These are phyloP conservation scores for Colletes collaris DNA, from an alignment of 2,888 invertebrate genomes.

Conservation along the genomic window DNA sequence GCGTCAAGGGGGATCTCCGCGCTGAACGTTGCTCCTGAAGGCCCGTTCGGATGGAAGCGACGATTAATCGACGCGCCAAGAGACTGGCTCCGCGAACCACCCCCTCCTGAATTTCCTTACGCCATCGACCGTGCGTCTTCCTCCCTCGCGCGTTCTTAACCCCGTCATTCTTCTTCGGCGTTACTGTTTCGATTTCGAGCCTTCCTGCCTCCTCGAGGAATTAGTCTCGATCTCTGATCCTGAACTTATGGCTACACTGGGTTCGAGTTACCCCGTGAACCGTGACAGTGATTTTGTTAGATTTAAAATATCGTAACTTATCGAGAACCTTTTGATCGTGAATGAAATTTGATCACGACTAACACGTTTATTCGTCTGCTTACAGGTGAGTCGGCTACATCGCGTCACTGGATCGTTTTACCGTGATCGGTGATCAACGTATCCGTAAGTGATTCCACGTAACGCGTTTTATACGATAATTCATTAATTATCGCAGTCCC, in stretches of 20 bases:
- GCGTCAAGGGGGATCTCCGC: slow-evolving; percentile 65
- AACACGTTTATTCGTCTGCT: slow-evolving; percentile 21
- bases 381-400: slow-evolving; percentile 36
- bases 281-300: too few relatives aligned
- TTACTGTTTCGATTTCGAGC: slow-evolving; percentile 23
- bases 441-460: slow-evolving; percentile 41
- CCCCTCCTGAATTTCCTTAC: slow-evolving; percentile 28
- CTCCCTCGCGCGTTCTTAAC: background rate
- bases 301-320: too few relatives aligned
- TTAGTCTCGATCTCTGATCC: background rate
- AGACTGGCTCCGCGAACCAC: slow-evolving; percentile 13
- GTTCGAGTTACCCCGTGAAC: too few relatives aligned
- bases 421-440: slow-evolving; percentile 2
- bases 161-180: slow-evolving; percentile 46
- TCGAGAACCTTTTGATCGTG: background rate
- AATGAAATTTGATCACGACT: background rate
- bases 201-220: background rate
- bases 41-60: slow-evolving; percentile 50
- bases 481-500: slow-evolving; percentile 31
- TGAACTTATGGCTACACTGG: background rate
- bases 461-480: slow-evolving; percentile 15
- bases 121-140: slow-evolving; percentile 27
- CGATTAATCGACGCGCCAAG: slow-evolving; percentile 68
- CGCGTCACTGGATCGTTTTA: background rate
- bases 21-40: slow-evolving; percentile 59